A percentile compares a stretch with the other conserved stretches of the same genome.
These are phyloP conservation scores for Pachymerium ferrugineum DNA, from an alignment of 2,888 invertebrate genomes.

Conservation along the genomic window DNA sequence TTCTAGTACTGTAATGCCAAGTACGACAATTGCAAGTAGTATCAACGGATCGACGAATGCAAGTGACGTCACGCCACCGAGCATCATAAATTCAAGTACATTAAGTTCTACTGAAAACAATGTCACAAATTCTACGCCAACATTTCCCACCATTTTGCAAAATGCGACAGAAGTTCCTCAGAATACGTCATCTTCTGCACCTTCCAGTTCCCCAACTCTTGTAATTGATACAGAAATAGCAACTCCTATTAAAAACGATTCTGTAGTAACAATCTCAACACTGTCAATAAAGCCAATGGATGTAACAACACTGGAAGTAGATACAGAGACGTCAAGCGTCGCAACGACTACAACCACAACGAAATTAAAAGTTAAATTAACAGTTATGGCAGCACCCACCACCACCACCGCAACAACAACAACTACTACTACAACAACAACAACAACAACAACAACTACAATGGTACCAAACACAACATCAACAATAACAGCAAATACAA, in stretches of 20 bases:
- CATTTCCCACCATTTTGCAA: not conserved
- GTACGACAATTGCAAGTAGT: not conserved
- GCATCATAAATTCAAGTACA: not conserved
- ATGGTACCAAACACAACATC: not conserved
- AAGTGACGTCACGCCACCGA: too few relatives aligned
- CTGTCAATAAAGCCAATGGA: too few relatives aligned
- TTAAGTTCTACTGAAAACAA: not conserved
- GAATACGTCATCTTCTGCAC: too few relatives aligned
- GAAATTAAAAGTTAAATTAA: not conserved
- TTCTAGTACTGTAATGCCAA: not conserved
- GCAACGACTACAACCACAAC: not conserved
- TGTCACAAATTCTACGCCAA: not conserved
- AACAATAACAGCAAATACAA: too few relatives aligned
- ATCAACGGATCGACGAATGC: too few relatives aligned
- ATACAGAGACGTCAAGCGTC: too few relatives aligned
- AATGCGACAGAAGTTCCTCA: too few relatives aligned
- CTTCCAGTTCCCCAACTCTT: too few relatives aligned
- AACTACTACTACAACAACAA: not conserved
- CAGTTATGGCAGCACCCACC: not conserved
- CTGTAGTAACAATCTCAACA: too few relatives aligned
- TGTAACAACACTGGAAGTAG: too few relatives aligned
- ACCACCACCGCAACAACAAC: not conserved
- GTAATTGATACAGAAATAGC: too few relatives aligned
- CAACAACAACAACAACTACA: not conserved
- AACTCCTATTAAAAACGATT: too few relatives aligned